A percentile compares a stretch with the other conserved stretches of the same genome.
phyloP scores from a whole-genome alignment of 2,888 invertebrate genomes.

The Nemapogon koenigi region DNA sequence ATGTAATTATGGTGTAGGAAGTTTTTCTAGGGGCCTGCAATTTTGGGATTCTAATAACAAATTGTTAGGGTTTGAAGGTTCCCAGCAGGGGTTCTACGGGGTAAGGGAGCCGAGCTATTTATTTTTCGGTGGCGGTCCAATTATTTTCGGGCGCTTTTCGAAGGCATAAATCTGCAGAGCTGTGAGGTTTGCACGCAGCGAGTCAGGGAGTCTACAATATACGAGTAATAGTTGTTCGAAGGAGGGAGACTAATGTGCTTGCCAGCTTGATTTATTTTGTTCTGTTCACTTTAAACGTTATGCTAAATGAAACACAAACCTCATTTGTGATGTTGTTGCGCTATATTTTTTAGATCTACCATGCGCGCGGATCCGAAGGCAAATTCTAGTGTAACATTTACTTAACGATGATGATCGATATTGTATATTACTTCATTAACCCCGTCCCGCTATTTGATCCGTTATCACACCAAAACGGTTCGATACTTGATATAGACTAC shows the following conservation, averaged over 20 bases:
- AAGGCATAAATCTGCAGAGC: constrained; percentile 38
- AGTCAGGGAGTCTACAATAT: too few relatives aligned
- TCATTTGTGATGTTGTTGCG: too few relatives aligned
- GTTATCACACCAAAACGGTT: too few relatives aligned
- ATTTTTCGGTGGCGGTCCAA: constrained; percentile 57
- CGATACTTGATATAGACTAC: too few relatives aligned
- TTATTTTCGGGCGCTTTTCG: constrained; percentile 57
- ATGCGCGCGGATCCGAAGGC: too few relatives aligned
- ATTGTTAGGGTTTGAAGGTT: constrained; percentile 32
- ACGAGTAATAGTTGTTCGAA: constrained; percentile 22
- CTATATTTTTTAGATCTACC: too few relatives aligned
- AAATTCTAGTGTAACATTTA: too few relatives aligned
- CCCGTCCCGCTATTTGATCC: too few relatives aligned
- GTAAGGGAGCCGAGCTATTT: constrained; percentile 37
- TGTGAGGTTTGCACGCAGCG: too few relatives aligned
- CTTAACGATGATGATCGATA: too few relatives aligned
- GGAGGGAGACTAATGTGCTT: constrained; percentile 33
- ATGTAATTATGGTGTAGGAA: constrained; percentile 16
- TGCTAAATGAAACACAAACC: too few relatives aligned
- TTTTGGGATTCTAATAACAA: constrained; percentile 42
- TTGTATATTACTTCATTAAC: too few relatives aligned
- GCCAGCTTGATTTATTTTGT: constrained; percentile 29
- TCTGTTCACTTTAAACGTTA: constrained; percentile 14
- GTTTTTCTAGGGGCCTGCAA: constrained; percentile 24
- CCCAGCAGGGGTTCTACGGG: constrained; percentile 16